Evolutionary conservation across 2,888 invertebrate genomes (phyloP).

Genomic region (Drosophila cyrtoloma): DNA sequence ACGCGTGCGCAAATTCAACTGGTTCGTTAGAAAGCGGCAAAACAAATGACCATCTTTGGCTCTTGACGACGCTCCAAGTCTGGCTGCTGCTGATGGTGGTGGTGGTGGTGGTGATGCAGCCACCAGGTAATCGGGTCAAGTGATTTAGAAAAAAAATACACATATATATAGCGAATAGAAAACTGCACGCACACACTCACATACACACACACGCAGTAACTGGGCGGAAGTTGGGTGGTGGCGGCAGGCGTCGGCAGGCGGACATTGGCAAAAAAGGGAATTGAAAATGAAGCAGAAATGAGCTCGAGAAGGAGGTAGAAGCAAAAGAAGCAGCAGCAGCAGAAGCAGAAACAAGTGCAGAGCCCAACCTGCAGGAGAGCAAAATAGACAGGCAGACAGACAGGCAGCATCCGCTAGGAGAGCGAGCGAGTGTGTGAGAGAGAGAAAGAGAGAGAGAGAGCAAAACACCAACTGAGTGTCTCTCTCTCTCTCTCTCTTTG

Average conservation of each 20-base stretch:
- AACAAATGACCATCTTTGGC: constrained; percentile 75
- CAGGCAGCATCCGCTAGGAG: constrained; percentile 55
- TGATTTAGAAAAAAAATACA: constrained; percentile 68
- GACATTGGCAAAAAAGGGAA: constrained; percentile 58
- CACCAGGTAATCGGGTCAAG: constrained; percentile 81
- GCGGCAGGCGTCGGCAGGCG: constrained; percentile 4
- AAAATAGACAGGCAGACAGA: constrained; percentile 35
- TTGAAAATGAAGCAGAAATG: constrained; percentile 33
- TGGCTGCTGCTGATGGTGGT: constrained; percentile 22
- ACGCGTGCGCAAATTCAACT: constrained; percentile 80
- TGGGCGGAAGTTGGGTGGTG: constrained; percentile 49
- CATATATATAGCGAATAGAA: constrained; percentile 44
- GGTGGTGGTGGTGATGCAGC: constrained; percentile 62
- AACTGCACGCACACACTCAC: constrained; percentile 29
- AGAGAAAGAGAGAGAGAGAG: constrained; percentile 21
- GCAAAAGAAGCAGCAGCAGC: constrained; percentile 4
- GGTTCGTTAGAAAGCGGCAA: constrained; percentile 81
- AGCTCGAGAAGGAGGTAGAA: constrained; percentile 2
- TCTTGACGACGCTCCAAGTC: constrained; percentile 32
- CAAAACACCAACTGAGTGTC: constrained; percentile 17
- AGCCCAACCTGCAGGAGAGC: constrained; percentile 69
- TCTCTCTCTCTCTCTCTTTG: constrained; percentile 39
- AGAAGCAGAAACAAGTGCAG: constrained; percentile 50
- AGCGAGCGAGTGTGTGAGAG: constrained; percentile 16
- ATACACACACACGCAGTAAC: constrained; percentile 9